phyloP scores from a whole-genome alignment of 2,113 vertebrate species.

The Motacilla alba region DNA sequence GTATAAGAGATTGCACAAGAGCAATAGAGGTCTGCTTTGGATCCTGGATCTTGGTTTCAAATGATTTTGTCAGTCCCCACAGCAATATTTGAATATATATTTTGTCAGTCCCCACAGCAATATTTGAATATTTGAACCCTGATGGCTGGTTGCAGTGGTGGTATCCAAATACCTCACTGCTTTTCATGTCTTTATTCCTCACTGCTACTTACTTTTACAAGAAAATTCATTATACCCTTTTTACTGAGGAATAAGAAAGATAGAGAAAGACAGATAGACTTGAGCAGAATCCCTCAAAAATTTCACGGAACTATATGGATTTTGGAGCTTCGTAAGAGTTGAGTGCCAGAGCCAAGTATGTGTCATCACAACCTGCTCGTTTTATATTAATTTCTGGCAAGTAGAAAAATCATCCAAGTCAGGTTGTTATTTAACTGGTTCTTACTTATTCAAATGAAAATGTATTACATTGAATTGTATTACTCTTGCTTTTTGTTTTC shows the following conservation, averaged over 20 bases:
- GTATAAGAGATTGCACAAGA: background rate
- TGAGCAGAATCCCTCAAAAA: background rate
- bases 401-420: background rate
- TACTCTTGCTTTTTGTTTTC: background rate
- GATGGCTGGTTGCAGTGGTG: background rate
- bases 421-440: background rate
- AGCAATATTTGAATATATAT: background rate
- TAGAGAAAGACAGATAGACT: background rate
- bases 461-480: too few relatives aligned
- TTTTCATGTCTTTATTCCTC: background rate
- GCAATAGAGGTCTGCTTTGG: background rate
- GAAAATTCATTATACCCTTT: background rate
- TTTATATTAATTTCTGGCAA: background rate
- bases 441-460: background rate
- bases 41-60: background rate
- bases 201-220: background rate
- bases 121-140: background rate
- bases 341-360: background rate
- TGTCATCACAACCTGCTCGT: background rate
- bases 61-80: background rate
- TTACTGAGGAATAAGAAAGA: background rate
- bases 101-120: background rate
- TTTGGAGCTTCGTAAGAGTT: background rate
- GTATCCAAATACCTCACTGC: background rate
- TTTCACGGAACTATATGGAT: background rate